Evolutionary conservation across 2,113 vertebrate species (phyloP), one percentile per base, ranked within the genome.

Genomic region (Poeciliopsis retropinna): DNA sequence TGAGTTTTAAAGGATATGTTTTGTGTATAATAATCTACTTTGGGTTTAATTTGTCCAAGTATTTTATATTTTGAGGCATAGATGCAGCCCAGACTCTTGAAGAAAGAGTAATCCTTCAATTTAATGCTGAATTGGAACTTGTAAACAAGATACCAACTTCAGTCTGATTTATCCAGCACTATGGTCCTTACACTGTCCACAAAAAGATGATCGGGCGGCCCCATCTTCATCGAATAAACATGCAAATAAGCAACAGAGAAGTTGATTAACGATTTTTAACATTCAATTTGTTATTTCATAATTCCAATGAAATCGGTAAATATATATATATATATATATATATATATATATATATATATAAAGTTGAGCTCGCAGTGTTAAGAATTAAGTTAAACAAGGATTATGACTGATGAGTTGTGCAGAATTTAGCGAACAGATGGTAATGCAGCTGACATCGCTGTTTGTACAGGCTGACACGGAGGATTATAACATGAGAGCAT

Each of bases 391-490:
- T 27, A 39, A 2, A n/a, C 17, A 34, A 2, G 34, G 39, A 15
- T 66, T 60, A 61, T 63, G 28, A 47, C 10, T 10, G 9, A 57
- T n/a, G 3, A 34, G n/a, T 6, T 57, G 22, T 13, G 66, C 15
- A 30, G 4, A 61, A 32, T 70, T 71, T 17, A 0, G 7, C 5
- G 22, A 9, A 62, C 70, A 78, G 60, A 78, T 82, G 77, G 44
- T 37, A 66, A 70, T 57, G 37, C 31, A 64, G 30, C 34, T 77
- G 75, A 79, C 79, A 62, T 78, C 64, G 76, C 9, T 60, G 9
- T 54, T 17, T 19, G 61, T 11, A 47, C 32, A 54, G 28, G 63
- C 22, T 65, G 54, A 19, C 37, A 63, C 39, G 22, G 17, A 39
- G 54, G 78, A 80, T 84, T 78, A 79, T 17, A 47, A 0, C 7